Percentiles rank a stretch among this genome's conserved stretches.
Conservation (phyloP, 1,140 invertebrate species). For the Idris sp. region DNA sequence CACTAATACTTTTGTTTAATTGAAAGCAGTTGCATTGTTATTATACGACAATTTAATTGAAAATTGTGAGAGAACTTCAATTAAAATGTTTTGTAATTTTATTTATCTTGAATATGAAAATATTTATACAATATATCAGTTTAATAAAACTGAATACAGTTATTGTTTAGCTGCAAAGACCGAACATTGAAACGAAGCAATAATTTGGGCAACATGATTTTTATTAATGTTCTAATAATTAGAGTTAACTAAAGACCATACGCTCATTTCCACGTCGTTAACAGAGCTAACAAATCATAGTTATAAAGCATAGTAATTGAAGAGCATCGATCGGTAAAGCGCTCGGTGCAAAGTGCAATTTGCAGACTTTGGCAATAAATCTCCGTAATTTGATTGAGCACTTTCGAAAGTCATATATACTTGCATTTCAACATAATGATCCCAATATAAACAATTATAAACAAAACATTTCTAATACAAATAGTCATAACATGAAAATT, state of each 20-base stretch:
- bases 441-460: slow-evolving; percentile 7
- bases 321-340: slow-evolving; percentile 57
- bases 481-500: too few species aligned
- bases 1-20: too few species aligned
- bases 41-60: too few species aligned
- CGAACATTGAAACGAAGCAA: too few species aligned
- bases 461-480: too few species aligned
- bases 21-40: too few species aligned
- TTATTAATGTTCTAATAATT: slow-evolving; percentile 52
- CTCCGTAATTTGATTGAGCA: slow-evolving; percentile 56
- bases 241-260: slow-evolving; percentile 45
- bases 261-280: slow-evolving; percentile 62
- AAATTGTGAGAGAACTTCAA: too few species aligned
- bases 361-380: slow-evolving; percentile 60
- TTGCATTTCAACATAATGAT: slow-evolving; percentile 30
- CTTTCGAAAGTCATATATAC: slow-evolving; percentile 30
- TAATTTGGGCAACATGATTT: slow-evolving; percentile 47
- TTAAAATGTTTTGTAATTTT: too few species aligned
- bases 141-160: too few species aligned
- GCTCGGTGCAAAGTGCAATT: slow-evolving; percentile 56
- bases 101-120: too few species aligned
- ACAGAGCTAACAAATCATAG: slow-evolving; percentile 61
- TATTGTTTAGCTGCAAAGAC: too few species aligned
- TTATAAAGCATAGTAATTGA: slow-evolving; percentile 62
- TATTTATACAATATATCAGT: too few species aligned